Evolutionary conservation across 2,797 vertebrate species (phyloP).

Genomic region (Falco concolor): DNA sequence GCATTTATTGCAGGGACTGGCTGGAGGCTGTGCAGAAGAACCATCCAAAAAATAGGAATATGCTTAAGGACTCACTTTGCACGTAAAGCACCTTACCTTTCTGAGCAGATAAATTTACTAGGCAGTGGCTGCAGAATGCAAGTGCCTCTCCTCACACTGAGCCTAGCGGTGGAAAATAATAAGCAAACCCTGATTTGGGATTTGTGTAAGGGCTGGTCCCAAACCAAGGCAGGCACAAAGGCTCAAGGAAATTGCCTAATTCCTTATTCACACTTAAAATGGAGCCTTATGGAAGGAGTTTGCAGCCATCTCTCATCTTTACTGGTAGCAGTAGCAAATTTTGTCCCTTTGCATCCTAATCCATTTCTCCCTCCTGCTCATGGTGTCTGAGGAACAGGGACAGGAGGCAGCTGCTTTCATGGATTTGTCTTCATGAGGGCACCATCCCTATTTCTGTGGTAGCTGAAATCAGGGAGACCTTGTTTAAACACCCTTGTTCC

Average conservation of each 20-base stretch:
- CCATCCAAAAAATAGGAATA: background rate
- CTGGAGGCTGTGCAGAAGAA: background rate
- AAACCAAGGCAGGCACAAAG: background rate
- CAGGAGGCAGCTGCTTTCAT: background rate
- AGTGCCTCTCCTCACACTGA: background rate
- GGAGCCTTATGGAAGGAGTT: background rate
- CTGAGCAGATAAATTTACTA: background rate
- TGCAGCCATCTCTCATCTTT: background rate
- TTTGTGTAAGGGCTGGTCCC: background rate
- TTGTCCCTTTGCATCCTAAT: background rate
- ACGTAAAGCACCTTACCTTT: background rate
- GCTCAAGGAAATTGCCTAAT: background rate
- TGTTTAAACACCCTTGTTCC: background rate
- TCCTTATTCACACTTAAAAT: background rate
- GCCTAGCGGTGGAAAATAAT: background rate
- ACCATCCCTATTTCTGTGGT: background rate
- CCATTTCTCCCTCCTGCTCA: background rate
- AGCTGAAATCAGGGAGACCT: background rate
- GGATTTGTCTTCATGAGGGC: background rate
- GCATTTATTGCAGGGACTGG: background rate
- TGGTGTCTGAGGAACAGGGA: background rate
- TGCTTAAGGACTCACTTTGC: background rate
- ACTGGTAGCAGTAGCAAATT: background rate
- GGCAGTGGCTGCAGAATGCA: fast-evolving
- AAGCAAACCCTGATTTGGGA: background rate